These are phyloP conservation scores for Cheumatopsyche charites DNA, from an alignment of 1,140 invertebrate genomes.

Conservation along the genomic window DNA sequence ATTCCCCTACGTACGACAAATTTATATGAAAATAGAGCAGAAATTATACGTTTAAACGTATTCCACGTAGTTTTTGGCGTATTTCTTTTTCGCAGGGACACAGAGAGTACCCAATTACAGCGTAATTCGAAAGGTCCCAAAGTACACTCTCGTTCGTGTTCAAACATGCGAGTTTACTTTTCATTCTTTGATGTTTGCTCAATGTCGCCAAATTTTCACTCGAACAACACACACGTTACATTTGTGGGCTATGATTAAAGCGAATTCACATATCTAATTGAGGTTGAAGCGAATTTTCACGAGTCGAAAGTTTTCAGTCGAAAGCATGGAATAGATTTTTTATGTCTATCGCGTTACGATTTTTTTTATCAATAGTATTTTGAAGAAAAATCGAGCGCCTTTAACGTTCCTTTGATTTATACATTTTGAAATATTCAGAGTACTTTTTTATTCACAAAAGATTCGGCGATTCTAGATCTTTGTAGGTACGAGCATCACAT, in stretches of 20 bases:
- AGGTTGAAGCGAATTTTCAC: no score
- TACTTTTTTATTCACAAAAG: conserved; percentile 21
- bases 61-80: background rate
- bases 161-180: background rate
- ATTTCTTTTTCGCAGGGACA: background rate
- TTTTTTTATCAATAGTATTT: no score
- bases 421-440: conserved; percentile 25
- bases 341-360: no score
- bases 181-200: conserved; percentile 11
- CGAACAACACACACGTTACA: background rate
- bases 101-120: background rate
- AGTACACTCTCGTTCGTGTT: background rate
- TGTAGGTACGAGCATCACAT: background rate
- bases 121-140: background rate
- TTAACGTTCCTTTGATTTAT: conserved; percentile 25
- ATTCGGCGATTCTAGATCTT: background rate
- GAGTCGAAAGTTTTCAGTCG: no score
- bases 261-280: no score
- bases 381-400: background rate
- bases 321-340: no score
- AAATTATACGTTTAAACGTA: background rate
- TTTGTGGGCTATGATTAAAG: no score
- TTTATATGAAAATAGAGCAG: no score
- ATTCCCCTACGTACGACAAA: no score
- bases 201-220: background rate